Conservation (phyloP, 2,888 invertebrate species). For the Mesorhabditis spiculigera region DNA sequence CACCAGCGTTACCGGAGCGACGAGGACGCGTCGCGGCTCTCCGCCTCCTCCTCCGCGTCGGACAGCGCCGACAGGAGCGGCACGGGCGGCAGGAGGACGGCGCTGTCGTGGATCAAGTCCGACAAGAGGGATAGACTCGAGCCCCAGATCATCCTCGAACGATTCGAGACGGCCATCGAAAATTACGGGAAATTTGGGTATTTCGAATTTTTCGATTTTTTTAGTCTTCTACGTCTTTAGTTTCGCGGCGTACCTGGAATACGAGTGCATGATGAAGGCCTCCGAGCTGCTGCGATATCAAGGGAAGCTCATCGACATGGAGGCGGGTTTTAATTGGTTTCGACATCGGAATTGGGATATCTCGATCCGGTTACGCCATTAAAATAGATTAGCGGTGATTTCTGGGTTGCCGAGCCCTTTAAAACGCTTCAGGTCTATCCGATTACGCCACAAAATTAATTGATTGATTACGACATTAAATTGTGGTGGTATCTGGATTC, state of each 20-base stretch:
- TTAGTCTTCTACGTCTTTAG: not conserved
- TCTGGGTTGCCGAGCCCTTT: too few relatives aligned
- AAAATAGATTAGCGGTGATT: too few relatives aligned
- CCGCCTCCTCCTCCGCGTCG: not conserved
- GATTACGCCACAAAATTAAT: too few relatives aligned
- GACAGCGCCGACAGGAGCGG: constrained; percentile 7
- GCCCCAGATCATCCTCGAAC: constrained; percentile 35
- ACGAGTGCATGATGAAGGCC: constrained; percentile 55
- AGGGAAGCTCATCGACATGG: constrained; percentile 45
- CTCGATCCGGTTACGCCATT: too few relatives aligned
- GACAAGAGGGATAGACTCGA: constrained; percentile 14
- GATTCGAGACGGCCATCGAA: constrained; percentile 49
- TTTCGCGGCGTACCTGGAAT: constrained; percentile 52
- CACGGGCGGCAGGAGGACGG: constrained; percentile 10
- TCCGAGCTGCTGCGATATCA: constrained; percentile 36
- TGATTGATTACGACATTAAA: too few relatives aligned
- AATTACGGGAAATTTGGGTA: constrained; percentile 50
- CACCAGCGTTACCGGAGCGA: constrained; percentile 54
- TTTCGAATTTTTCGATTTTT: not conserved
- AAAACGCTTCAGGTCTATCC: too few relatives aligned
- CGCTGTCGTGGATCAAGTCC: not conserved
- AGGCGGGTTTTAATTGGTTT: constrained; percentile 19
- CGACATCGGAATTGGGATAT: too few relatives aligned
- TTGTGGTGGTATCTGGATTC: too few relatives aligned
- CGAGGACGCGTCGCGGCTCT: constrained; percentile 27